Conservation (phyloP, 2,888 invertebrate species). For the Leucozona laternaria region DNA sequence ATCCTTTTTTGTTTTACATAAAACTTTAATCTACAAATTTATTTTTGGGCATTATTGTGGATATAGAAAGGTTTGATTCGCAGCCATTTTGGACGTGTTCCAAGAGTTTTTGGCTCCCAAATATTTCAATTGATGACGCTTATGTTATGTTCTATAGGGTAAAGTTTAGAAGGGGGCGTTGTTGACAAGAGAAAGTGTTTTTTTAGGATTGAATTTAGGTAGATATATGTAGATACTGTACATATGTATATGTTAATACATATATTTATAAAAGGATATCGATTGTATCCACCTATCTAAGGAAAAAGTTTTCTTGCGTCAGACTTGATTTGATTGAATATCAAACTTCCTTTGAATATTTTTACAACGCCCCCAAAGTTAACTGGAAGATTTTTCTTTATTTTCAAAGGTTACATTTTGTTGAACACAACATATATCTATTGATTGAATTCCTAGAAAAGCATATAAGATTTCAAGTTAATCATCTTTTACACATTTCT, state of each 20-base stretch:
- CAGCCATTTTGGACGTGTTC: conserved; percentile 36
- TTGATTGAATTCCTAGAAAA: not conserved
- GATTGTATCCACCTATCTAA: not conserved
- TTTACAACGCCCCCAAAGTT: not conserved
- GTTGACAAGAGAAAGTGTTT: not conserved
- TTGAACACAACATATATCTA: not conserved
- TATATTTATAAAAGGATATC: conserved; percentile 13
- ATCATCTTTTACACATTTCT: not conserved
- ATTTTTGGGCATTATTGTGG: conserved; percentile 4
- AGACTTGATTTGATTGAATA: not conserved
- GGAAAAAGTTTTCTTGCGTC: not conserved
- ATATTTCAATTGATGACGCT: conserved; percentile 38
- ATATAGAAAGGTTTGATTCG: not conserved
- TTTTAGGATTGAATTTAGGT: not conserved
- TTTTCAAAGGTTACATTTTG: not conserved
- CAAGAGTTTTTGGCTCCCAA: conserved; percentile 42
- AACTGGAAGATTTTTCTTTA: not conserved
- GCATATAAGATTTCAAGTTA: not conserved
- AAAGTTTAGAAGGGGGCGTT: not conserved
- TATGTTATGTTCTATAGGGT: not conserved
- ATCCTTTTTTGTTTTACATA: not conserved
- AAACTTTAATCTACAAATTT: conserved; percentile 10
- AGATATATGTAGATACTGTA: no score
- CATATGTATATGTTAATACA: not conserved
- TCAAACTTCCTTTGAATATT: not conserved